These are phyloP conservation scores for Cephus pygmeus DNA, from an alignment of 2,888 invertebrate species.

Conservation along the genomic window DNA sequence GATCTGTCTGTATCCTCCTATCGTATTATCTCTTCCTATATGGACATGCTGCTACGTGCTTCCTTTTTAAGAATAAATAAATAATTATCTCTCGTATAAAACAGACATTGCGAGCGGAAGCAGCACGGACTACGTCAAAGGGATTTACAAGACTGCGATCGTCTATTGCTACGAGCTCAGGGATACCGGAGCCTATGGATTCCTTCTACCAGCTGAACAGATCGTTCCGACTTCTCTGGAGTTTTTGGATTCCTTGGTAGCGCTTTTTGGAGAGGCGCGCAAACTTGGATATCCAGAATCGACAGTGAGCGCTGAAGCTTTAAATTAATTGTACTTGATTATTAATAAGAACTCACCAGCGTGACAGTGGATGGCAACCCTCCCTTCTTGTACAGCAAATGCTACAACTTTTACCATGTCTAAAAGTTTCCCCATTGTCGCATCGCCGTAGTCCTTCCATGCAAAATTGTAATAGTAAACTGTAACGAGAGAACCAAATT, in stretches of 20 bases:
- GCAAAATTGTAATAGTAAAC: constrained; percentile 93
- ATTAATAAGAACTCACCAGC: constrained; percentile 72
- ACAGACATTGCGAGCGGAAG: constrained; percentile 71
- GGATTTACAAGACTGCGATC: constrained; percentile 69
- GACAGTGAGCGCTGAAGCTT: not conserved
- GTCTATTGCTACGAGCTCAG: constrained; percentile 75
- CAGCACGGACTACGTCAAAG: constrained; percentile 75
- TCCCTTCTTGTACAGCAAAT: constrained; percentile 84
- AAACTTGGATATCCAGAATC: constrained; percentile 15
- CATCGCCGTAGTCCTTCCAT: constrained; percentile 87
- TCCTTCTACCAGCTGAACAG: constrained; percentile 69
- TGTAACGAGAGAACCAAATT: constrained; percentile 61
- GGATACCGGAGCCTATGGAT: constrained; percentile 71
- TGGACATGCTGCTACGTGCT: not conserved
- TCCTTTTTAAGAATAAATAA: not conserved
- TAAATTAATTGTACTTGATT: not conserved
- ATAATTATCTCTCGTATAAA: not conserved
- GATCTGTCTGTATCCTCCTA: constrained; percentile 8
- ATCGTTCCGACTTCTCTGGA: constrained; percentile 69
- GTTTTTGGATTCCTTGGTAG: constrained; percentile 64
- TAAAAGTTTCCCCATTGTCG: constrained; percentile 79
- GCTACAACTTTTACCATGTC: constrained; percentile 93
- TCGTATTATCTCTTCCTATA: not conserved
- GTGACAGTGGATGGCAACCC: constrained; percentile 89
- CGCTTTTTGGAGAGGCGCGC: constrained; percentile 8